Conservation (phyloP, 2,113 vertebrate species). For the Pholis gunnellus region DNA sequence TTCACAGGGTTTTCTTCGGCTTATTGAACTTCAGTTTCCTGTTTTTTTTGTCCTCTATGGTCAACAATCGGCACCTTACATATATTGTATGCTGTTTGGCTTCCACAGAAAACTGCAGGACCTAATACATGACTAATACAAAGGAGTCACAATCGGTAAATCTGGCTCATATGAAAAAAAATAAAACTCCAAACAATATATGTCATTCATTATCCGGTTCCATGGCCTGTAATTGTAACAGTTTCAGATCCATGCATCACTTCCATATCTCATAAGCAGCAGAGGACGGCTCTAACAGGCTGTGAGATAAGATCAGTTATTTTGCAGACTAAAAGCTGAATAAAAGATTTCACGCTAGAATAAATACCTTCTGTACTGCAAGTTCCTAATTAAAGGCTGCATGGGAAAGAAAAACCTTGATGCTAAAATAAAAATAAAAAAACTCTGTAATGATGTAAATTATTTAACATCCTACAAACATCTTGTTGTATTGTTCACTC, state of each 20-base stretch:
- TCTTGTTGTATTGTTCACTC: not conserved
- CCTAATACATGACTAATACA: not conserved
- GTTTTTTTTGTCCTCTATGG: not conserved
- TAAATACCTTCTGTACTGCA: slow-evolving; percentile 34
- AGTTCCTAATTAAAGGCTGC: slow-evolving; percentile 19
- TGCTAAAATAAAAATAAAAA: slow-evolving; percentile 3
- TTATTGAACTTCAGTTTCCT: not conserved
- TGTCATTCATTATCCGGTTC: slow-evolving; percentile 13
- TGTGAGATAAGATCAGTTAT: slow-evolving; percentile 63
- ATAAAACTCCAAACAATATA: not conserved
- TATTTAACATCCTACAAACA: not conserved
- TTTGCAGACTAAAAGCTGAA: slow-evolving; percentile 56
- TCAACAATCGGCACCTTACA: not conserved
- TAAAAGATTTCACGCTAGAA: slow-evolving; percentile 50
- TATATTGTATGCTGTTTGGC: not conserved
- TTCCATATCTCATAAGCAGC: slow-evolving; percentile 40
- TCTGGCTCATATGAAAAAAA: not conserved
- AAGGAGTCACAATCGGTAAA: not conserved
- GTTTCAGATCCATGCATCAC: slow-evolving; percentile 40
- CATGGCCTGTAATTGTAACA: slow-evolving; percentile 20
- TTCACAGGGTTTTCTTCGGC: not conserved
- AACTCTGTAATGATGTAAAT: slow-evolving; percentile 12
- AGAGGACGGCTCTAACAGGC: slow-evolving; percentile 22
- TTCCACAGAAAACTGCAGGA: not conserved
- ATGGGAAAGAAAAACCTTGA: not conserved